Evolutionary conservation across 2,113 vertebrate species (phyloP), one percentile per base, ranked within the genome.

Genomic region (Pollachius pollachius): DNA sequence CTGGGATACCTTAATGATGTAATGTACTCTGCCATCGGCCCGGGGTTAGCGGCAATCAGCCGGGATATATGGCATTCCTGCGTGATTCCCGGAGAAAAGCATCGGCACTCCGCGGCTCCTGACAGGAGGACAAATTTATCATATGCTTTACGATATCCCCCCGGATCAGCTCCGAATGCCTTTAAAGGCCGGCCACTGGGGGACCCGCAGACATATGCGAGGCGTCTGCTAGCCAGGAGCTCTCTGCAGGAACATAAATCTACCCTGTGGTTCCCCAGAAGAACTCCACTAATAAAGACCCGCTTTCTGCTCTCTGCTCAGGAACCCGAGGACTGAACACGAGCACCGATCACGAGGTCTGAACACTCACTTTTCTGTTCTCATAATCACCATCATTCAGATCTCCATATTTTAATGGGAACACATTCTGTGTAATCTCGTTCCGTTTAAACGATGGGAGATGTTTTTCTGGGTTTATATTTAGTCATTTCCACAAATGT

Each of bases 51-150:
- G 83, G 80, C 83, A 88, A 91, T 89, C 87, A 85, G 83, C 59
- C 4, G 71, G 85, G 77, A 92, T 90, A 87, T 89, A 92, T 87
- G 77, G 80, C 85, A 84, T 90, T 91, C 83, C 83, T 82, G 66
- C 83, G 80, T 82, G 87, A 86, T 84, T 89, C 84, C 85, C 77
- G 64, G 79, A 83, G 87, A 77, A 87, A 76, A 69, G 80, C 73
- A 77, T 88, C 86, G 80, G 74, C 27, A 4, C 72, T 77, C 83
- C 81, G 81, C 77, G 73, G 62, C 76, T 66, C 81, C 81, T 89
- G 85, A 92, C 88, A 92, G 83, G 77, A 74, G 80, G 83, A 89
- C 87, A 88, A 89, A 92, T 92, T 89, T 85, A 89, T 91, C 86
- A 88, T 90, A 89, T 88, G 90, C 81, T 91, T 90, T 90, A 91